Evolutionary conservation across 2,797 vertebrate species (phyloP).

Genomic region (Sarcophilus harrisii): DNA sequence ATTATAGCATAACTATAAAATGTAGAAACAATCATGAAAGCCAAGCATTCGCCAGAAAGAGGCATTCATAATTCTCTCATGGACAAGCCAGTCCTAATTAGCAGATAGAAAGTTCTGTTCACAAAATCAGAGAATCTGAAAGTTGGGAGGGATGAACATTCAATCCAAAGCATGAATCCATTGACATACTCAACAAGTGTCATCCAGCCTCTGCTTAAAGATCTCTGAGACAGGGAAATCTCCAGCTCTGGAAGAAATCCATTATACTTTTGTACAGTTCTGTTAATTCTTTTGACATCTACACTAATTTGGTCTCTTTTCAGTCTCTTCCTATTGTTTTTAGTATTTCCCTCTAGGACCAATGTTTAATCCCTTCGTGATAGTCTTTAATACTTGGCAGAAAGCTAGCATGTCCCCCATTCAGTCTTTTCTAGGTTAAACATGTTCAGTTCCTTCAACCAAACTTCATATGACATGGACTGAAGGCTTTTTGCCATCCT

Average conservation of each 20-base stretch:
- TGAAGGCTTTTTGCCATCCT: neutral
- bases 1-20: neutral
- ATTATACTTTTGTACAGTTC: neutral
- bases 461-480: neutral
- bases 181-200: neutral
- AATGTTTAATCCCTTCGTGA: neutral
- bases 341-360: neutral
- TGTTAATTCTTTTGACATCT: neutral
- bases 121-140: neutral
- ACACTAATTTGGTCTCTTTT: neutral
- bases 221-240: neutral
- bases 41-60: neutral
- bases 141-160: neutral
- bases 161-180: neutral
- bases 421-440: neutral
- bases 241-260: neutral
- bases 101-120: neutral
- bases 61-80: neutral
- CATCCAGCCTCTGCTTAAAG: neutral
- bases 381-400: neutral
- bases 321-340: neutral
- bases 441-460: neutral
- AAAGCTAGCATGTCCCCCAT: neutral
- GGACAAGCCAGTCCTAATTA: constrained; percentile 33
- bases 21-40: neutral